Evolutionary conservation across 2,797 vertebrate species (phyloP), one percentile per base, ranked within the genome.

Genomic region (Perodicticus potto): DNA sequence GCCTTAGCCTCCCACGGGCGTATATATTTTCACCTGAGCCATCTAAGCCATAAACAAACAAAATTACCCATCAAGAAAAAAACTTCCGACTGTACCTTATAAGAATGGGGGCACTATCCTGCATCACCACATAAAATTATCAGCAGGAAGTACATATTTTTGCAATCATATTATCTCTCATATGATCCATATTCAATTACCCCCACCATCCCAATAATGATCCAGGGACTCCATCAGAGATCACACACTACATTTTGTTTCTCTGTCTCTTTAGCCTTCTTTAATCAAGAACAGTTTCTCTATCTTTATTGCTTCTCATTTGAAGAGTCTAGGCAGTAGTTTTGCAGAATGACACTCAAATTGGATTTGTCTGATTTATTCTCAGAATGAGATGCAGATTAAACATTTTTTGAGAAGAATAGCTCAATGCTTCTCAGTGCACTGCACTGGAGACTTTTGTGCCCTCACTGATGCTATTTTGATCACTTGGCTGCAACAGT

Each of bases 101-200:
- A 63, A 91, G 25, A 91, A 73, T 32, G 94, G 74, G 65, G 12
- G 14, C 34, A 91, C 88, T 61, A 74, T 78, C 63, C 22, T 91
- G 29, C 5, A 57, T 73, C 67, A 73, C 8, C 43, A 94, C 84
- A 57, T 29, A 83, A 12, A 88, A 63, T 88, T 65, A 57, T 49
- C 57, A 78, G 12, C 34, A 92, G 22, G 9, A 85, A 88, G 90
- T 82, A 63, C 14, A 25, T 27, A 74, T 14, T 63, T 74, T 34
- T 27, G 59, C 37, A 61, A 37, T 65, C 27, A 65, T n/a, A 32
- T n/a, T 67, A 77, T 49, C 14, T 91, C 72, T 77, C n/a, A 80
- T 59, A 53, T 65, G 9, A 74, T 37, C 29, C 22, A 53, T 74
- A 89, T 67, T 57, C 25, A 83, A 4, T 40, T 80, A 67, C 16